Percentiles rank a stretch among this genome's conserved stretches.
Conservation (phyloP, 2,113 vertebrate genomes). For the Oreochromis spilurus region DNA sequence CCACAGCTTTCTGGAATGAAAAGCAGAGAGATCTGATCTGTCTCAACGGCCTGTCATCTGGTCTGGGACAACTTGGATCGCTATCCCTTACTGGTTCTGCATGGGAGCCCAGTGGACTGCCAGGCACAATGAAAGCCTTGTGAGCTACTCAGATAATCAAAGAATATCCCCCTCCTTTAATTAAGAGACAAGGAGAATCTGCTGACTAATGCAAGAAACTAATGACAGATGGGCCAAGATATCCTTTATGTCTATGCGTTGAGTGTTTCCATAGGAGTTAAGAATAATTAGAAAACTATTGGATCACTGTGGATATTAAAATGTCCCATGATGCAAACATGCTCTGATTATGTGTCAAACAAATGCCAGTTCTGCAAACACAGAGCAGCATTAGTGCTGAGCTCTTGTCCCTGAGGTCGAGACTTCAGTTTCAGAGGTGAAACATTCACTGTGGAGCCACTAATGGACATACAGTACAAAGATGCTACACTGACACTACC, state of each 20-base stretch:
- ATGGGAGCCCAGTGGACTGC: slow-evolving; percentile 2
- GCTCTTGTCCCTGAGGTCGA: slow-evolving; percentile 20
- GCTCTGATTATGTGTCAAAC: background rate
- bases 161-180: slow-evolving; percentile 22
- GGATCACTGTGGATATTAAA: background rate
- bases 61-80: slow-evolving; percentile 11
- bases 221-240: slow-evolving; percentile 1
- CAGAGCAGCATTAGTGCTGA: background rate
- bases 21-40: slow-evolving; percentile 7
- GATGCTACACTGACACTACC: slow-evolving; percentile 27
- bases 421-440: slow-evolving; percentile 31
- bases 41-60: slow-evolving; percentile 14
- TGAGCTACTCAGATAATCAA: slow-evolving; percentile 13
- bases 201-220: slow-evolving; percentile 43
- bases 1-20: background rate
- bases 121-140: slow-evolving; percentile 56
- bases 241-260: background rate
- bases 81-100: background rate
- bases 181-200: slow-evolving; percentile 37
- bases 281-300: slow-evolving; percentile 7
- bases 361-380: slow-evolving; percentile 6
- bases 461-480: slow-evolving; percentile 35
- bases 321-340: background rate
- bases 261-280: background rate
- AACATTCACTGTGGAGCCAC: background rate